A percentile compares a stretch with the other conserved stretches of the same genome.
These are phyloP conservation scores for Euglossa dilemma DNA, from an alignment of 1,140 invertebrate species.

Conservation along the genomic window DNA sequence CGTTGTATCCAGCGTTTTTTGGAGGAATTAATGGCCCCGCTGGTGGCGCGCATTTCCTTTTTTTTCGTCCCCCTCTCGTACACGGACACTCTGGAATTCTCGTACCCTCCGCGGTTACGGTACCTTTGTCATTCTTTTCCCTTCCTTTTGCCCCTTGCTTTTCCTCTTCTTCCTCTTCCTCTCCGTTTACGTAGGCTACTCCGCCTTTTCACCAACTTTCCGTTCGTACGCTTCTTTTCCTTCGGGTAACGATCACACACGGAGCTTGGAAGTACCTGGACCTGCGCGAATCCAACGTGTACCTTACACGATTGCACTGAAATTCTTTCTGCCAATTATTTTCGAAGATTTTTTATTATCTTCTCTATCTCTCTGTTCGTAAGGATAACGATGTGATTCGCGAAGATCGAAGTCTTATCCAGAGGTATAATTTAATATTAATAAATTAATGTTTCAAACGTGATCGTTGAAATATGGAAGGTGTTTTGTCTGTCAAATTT, in stretches of 20 bases:
- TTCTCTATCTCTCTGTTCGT: no score
- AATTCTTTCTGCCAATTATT: no score
- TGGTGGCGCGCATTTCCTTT: neutral
- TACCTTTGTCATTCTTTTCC: neutral
- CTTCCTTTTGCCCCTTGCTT: neutral
- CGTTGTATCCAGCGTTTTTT: slow-evolving; percentile 13
- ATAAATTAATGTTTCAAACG: no score
- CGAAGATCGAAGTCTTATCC: no score
- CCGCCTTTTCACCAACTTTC: neutral
- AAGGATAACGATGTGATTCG: no score
- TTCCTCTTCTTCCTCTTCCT: neutral
- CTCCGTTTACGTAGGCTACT: neutral
- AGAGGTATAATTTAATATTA: no score
- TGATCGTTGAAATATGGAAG: neutral
- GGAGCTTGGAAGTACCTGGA: no score
- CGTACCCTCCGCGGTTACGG: neutral
- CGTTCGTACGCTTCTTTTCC: neutral
- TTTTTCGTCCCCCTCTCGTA: neutral
- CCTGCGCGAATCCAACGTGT: no score
- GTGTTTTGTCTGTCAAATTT: neutral
- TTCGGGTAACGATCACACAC: neutral
- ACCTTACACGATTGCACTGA: no score
- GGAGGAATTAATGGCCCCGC: slow-evolving; percentile 16
- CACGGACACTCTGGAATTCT: slow-evolving; percentile 10
- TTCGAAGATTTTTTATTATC: no score